These are phyloP conservation scores for Drosophila atroscutellata DNA, from an alignment of 2,888 invertebrate genomes.

Conservation along the genomic window DNA sequence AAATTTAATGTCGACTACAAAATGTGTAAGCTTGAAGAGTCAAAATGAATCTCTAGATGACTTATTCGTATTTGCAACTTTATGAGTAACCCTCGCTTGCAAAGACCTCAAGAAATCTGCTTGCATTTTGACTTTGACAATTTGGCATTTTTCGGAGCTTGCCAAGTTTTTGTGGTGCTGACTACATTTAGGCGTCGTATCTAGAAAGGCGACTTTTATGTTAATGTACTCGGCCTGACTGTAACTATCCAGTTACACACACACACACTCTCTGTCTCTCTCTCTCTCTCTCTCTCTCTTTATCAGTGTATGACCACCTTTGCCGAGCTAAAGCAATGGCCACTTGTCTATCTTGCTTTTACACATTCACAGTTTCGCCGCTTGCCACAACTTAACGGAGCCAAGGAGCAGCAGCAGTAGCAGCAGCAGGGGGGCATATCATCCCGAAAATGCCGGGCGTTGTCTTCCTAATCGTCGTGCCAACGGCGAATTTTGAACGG, in stretches of 20 bases:
- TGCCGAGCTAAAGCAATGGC: constrained; percentile 19
- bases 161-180: constrained; percentile 18
- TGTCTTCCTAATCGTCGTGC: constrained; percentile 89
- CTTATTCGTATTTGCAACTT: neutral
- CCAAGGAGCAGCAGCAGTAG: neutral
- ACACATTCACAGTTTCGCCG: constrained; percentile 38
- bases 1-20: neutral
- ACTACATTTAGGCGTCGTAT: constrained; percentile 7
- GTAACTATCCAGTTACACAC: constrained; percentile 1
- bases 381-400: neutral
- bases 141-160: constrained; percentile 10
- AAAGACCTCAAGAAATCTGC: neutral
- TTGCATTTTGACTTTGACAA: constrained; percentile 31
- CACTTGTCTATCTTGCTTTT: constrained; percentile 46
- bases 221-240: constrained; percentile 21
- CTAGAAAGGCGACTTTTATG: constrained; percentile 29
- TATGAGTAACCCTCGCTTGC: constrained; percentile 12
- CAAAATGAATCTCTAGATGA: neutral
- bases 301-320: neutral
- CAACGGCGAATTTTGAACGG: constrained; percentile 89
- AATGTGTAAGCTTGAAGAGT: neutral
- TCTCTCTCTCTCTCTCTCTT: neutral
- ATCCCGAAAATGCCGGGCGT: constrained; percentile 87
- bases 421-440: neutral
- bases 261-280: neutral